These are phyloP conservation scores for Arrhopalites spinosus DNA, from an alignment of 2,888 invertebrate genomes.

Conservation along the genomic window DNA sequence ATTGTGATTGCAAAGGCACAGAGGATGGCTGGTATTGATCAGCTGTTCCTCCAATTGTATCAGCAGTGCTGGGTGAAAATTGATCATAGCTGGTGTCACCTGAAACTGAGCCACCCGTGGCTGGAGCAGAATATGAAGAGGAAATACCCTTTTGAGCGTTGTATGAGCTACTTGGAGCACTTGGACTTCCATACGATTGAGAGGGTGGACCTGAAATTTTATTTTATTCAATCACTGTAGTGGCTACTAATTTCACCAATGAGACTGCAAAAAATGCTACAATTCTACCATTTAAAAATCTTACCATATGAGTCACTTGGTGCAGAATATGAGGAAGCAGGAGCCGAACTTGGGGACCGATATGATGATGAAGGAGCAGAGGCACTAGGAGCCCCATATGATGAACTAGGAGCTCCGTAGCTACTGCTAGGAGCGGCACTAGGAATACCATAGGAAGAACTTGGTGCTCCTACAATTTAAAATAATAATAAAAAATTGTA, in stretches of 20 bases:
- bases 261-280: too few relatives aligned
- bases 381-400: slow-evolving; percentile 21
- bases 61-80: slow-evolving; percentile 22
- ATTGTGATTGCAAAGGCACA: slow-evolving; percentile 24
- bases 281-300: too few relatives aligned
- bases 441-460: slow-evolving; percentile 26
- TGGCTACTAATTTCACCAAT: too few relatives aligned
- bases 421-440: slow-evolving; percentile 1
- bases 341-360: background rate
- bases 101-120: slow-evolving; percentile 26
- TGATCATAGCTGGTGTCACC: slow-evolving; percentile 40
- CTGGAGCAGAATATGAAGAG: slow-evolving; percentile 30
- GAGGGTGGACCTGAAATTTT: background rate
- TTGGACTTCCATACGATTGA: slow-evolving; percentile 10
- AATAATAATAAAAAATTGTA: background rate
- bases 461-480: background rate
- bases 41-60: slow-evolving; percentile 39
- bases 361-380: slow-evolving; percentile 18
- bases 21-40: slow-evolving; percentile 52
- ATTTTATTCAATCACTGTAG: too few relatives aligned
- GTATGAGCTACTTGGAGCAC: background rate
- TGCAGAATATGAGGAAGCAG: slow-evolving; percentile 11
- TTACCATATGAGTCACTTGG: slow-evolving; percentile 16
- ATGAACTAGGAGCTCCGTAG: slow-evolving; percentile 21
- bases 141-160: slow-evolving; percentile 25